Percentiles rank a stretch among this genome's conserved stretches.
Evolutionary conservation across 2,888 invertebrate genomes (phyloP).

Genomic region (Caenorhabditis japonica): DNA sequence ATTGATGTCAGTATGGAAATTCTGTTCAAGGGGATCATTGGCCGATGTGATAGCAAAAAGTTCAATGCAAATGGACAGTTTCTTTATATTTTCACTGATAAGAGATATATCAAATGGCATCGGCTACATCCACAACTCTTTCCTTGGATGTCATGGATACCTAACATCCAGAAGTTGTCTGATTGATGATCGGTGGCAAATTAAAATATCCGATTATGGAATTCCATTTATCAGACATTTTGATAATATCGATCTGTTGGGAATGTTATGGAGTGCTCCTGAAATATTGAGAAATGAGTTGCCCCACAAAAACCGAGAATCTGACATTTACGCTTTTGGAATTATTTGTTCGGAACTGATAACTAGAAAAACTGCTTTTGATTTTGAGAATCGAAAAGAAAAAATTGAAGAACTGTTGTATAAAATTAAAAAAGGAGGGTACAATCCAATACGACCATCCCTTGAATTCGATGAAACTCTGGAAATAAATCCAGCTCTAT

Average conservation of each 20-base stretch:
- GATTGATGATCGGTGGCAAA: conserved; percentile 66
- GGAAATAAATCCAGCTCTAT: conserved; percentile 35
- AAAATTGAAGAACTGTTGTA: conserved; percentile 59
- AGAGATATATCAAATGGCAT: conserved; percentile 66
- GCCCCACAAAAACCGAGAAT: conserved; percentile 9
- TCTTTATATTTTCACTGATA: conserved; percentile 73
- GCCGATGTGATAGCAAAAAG: conserved; percentile 49
- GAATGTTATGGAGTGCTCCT: conserved; percentile 66
- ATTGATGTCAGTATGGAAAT: conserved; percentile 69
- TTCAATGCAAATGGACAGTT: conserved; percentile 67
- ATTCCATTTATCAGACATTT: conserved; percentile 10
- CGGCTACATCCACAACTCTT: conserved; percentile 34
- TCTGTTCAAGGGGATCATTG: conserved; percentile 63
- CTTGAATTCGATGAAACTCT: conserved; percentile 37
- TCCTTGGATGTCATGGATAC: conserved; percentile 39
- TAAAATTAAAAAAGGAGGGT: conserved; percentile 59
- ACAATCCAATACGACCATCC: conserved; percentile 50
- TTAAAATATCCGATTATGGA: conserved; percentile 57
- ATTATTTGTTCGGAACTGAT: conserved; percentile 62
- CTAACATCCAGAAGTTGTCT: conserved; percentile 56
- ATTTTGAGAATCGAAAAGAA: conserved; percentile 47
- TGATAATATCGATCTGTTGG: conserved; percentile 19
- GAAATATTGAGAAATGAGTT: conserved; percentile 57
- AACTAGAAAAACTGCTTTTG: conserved; percentile 45
- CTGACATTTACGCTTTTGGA: conserved; percentile 66